Conservation (phyloP, 2,888 invertebrate genomes). For the Drymonia ruficornis region DNA sequence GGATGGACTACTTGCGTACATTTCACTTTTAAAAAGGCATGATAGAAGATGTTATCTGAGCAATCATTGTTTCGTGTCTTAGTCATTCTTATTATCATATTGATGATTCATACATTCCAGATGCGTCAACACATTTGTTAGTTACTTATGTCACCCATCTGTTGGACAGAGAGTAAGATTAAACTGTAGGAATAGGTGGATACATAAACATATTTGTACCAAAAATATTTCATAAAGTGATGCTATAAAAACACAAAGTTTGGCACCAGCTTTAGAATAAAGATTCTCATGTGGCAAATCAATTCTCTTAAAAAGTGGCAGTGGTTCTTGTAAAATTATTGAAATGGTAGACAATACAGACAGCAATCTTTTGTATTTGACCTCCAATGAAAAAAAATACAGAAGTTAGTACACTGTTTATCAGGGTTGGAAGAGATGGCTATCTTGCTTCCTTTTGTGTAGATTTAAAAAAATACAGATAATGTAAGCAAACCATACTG, state of each 20-base stretch:
- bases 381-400: constrained; percentile 30
- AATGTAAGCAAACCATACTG: neutral
- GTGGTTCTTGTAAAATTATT: constrained; percentile 15
- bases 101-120: constrained; percentile 36
- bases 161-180: constrained; percentile 22
- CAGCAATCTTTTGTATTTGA: constrained; percentile 23
- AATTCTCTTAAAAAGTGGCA: constrained; percentile 28
- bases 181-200: constrained; percentile 4
- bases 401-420: constrained; percentile 13
- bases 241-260: constrained; percentile 35
- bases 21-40: constrained; percentile 27
- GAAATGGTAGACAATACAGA: constrained; percentile 1
- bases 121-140: constrained; percentile 26
- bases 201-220: constrained; percentile 2
- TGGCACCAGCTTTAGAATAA: constrained; percentile 46
- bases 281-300: constrained; percentile 13
- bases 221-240: neutral
- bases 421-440: constrained; percentile 1
- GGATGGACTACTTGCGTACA: constrained; percentile 38
- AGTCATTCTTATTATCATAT: constrained; percentile 37
- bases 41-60: constrained; percentile 25
- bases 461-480: neutral
- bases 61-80: constrained; percentile 31
- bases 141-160: constrained; percentile 16
- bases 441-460: constrained; percentile 6